These are phyloP conservation scores for Tauraco erythrolophus DNA, from an alignment of 2,113 vertebrate species.

Conservation along the genomic window DNA sequence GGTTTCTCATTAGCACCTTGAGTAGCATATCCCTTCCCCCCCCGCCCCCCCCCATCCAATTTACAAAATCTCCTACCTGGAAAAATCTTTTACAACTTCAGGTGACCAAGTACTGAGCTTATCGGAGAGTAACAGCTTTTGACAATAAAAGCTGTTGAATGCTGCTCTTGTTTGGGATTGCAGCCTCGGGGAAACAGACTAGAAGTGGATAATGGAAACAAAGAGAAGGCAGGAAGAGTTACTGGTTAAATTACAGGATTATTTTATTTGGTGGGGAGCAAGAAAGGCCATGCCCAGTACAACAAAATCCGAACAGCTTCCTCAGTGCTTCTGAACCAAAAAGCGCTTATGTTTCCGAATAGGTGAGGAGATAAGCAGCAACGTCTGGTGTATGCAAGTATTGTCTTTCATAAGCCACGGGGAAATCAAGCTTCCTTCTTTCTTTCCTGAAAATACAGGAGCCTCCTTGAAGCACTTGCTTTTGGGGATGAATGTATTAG, in stretches of 20 bases:
- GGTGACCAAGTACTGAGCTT: background rate
- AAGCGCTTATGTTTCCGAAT: background rate
- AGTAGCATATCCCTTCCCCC: background rate
- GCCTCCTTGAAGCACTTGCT: background rate
- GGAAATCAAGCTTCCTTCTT: constrained; percentile 9
- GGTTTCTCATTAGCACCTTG: rapidly evolving
- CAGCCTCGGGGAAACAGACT: background rate
- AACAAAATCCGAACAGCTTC: background rate
- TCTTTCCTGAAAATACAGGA: background rate
- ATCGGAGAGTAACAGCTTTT: background rate
- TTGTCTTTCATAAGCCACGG: background rate
- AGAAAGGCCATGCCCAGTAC: background rate
- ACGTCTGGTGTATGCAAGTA: background rate
- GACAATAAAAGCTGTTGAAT: background rate
- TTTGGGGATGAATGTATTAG: background rate
- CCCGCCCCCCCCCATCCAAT: too few species aligned
- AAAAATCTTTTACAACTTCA: background rate
- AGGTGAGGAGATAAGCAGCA: background rate
- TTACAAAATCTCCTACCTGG: background rate
- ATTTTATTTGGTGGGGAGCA: background rate
- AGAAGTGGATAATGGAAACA: background rate
- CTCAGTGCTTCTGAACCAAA: background rate
- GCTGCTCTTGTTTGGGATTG: background rate
- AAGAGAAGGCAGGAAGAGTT: background rate
- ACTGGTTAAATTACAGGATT: background rate